A percentile compares a stretch with the other conserved stretches of the same genome.
Evolutionary conservation across 2,113 vertebrate species (phyloP).

Genomic region (Dasypus novemcinctus): DNA sequence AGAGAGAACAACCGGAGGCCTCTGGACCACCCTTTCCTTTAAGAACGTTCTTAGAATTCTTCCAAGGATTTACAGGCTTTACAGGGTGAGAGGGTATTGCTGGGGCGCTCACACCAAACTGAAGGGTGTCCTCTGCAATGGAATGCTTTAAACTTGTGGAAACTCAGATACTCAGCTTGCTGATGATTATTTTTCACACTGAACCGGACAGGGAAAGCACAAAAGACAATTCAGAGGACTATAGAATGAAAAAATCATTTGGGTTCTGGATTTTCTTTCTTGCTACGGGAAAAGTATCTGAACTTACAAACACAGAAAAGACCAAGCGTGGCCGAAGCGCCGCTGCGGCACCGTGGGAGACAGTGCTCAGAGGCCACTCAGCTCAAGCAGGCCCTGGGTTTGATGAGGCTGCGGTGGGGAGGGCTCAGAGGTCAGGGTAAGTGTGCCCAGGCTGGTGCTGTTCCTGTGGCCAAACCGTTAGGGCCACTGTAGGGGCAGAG

Average conservation of each 20-base stretch:
- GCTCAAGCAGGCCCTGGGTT: background rate
- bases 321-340: background rate
- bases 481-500: background rate
- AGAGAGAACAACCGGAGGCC: background rate
- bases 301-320: background rate
- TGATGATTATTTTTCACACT: background rate
- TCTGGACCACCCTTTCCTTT: slow-evolving; percentile 45
- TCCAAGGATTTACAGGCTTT: background rate
- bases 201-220: background rate
- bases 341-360: background rate
- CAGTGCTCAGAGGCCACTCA: accelerated
- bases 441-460: too few relatives aligned
- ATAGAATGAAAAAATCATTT: background rate
- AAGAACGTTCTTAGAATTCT: slow-evolving; percentile 62
- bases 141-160: background rate
- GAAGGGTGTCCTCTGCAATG: background rate
- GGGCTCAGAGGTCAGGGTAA: background rate
- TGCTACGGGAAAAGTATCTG: background rate
- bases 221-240: background rate
- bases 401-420: accelerated
- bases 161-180: background rate
- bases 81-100: background rate
- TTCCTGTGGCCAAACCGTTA: background rate
- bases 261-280: background rate
- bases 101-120: background rate